These are phyloP conservation scores for Zygaena filipendulae DNA, from an alignment of 2,888 invertebrate genomes.

Conservation along the genomic window DNA sequence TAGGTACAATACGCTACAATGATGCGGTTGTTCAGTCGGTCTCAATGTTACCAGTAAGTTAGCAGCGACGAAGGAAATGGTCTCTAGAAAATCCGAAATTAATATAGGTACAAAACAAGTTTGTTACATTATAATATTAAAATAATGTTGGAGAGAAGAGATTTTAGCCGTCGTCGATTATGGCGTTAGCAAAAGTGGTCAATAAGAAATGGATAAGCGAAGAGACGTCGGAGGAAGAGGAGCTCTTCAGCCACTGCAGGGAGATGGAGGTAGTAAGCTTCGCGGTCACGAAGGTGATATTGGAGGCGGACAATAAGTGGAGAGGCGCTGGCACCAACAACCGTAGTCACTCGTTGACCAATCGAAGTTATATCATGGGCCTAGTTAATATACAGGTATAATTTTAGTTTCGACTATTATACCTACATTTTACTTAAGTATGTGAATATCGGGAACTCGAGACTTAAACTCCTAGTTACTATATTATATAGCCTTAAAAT, in stretches of 20 bases:
- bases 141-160: too few relatives aligned
- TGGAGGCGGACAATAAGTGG: conserved; percentile 60
- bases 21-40: conserved; percentile 37
- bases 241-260: conserved; percentile 56
- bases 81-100: too few relatives aligned
- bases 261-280: conserved; percentile 60
- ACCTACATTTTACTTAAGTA: too few relatives aligned
- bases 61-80: too few relatives aligned
- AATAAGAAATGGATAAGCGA: conserved; percentile 66
- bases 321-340: conserved; percentile 34
- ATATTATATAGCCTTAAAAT: too few relatives aligned
- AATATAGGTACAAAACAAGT: too few relatives aligned
- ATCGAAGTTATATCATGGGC: conserved; percentile 57
- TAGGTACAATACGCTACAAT: conserved; percentile 28
- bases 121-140: too few relatives aligned
- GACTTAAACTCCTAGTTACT: too few relatives aligned
- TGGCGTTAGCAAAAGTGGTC: too few relatives aligned
- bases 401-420: conserved; percentile 2
- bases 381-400: conserved; percentile 61
- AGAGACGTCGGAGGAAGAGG: conserved; percentile 58
- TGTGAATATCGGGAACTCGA: too few relatives aligned
- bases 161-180: too few relatives aligned
- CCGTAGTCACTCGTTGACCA: conserved; percentile 37
- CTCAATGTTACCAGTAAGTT: conserved; percentile 38
- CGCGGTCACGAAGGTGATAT: conserved; percentile 50